Percentiles rank a stretch among this genome's conserved stretches.
phyloP scores from a whole-genome alignment of 2,888 invertebrate genomes.

The Eueremaeus valkanovi region DNA sequence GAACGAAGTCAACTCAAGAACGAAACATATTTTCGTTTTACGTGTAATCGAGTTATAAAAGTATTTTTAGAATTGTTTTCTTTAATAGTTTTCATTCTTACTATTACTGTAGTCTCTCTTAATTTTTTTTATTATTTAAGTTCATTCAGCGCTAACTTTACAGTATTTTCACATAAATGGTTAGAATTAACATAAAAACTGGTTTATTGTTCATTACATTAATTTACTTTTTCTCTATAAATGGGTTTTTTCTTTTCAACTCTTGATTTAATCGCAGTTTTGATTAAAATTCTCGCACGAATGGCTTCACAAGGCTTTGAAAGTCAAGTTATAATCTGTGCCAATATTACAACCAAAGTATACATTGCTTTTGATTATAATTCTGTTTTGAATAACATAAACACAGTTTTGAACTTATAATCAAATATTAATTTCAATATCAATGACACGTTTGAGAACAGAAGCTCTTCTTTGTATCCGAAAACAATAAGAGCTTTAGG shows the following conservation, averaged over 20 bases:
- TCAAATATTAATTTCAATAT: too few relatives aligned
- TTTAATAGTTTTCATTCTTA: not conserved
- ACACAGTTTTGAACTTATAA: too few relatives aligned
- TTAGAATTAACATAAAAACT: not conserved
- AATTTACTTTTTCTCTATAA: not conserved
- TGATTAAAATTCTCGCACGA: not conserved
- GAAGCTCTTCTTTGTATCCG: not conserved
- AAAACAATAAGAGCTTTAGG: not conserved
- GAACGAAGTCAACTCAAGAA: not conserved
- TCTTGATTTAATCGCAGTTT: not conserved
- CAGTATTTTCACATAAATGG: not conserved
- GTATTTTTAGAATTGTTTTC: not conserved
- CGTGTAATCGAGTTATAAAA: not conserved
- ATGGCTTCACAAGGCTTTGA: not conserved
- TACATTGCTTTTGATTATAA: constrained; percentile 9
- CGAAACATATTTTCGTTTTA: not conserved
- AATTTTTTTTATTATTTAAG: not conserved
- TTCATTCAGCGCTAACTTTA: not conserved
- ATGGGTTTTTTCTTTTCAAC: not conserved
- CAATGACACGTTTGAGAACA: too few relatives aligned
- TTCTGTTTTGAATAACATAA: not conserved
- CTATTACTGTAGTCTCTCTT: too few relatives aligned
- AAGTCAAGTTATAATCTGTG: too few relatives aligned
- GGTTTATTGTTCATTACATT: constrained; percentile 11
- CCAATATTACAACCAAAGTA: too few relatives aligned